Conservation (phyloP, 2,797 vertebrate genomes). For the Gymnoscopelus microlampas region DNA sequence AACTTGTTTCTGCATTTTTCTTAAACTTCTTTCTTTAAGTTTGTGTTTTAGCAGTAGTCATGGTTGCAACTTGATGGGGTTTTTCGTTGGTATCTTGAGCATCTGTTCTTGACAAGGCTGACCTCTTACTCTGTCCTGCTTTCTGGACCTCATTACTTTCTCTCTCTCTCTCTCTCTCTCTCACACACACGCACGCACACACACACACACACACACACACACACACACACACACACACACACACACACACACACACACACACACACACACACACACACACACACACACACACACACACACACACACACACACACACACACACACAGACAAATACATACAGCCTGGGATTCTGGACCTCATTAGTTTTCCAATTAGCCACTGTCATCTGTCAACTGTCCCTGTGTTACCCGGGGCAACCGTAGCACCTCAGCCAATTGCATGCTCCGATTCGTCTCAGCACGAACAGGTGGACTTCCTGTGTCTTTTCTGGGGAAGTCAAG, state of each 20-base stretch:
- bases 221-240: slow-evolving; percentile 14
- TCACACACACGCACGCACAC: not conserved
- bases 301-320: slow-evolving; percentile 27
- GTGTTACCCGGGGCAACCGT: slow-evolving; percentile 53
- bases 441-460: slow-evolving; percentile 65
- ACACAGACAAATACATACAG: slow-evolving; percentile 48
- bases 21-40: not conserved
- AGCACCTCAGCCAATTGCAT: slow-evolving; percentile 55
- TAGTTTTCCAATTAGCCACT: slow-evolving; percentile 78
- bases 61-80: not conserved
- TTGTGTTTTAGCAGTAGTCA: not conserved
- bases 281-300: slow-evolving; percentile 31
- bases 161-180: not conserved
- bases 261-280: slow-evolving; percentile 13
- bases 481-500: slow-evolving; percentile 15
- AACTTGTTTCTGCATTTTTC: no score
- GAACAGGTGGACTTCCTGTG: slow-evolving; percentile 66
- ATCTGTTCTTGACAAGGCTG: slow-evolving; percentile 4
- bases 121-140: not conserved
- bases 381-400: slow-evolving; percentile 71
- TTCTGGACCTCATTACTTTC: not conserved
- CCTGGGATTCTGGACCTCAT: slow-evolving; percentile 72
- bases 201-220: slow-evolving; percentile 10
- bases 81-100: not conserved
- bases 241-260: slow-evolving; percentile 9